phyloP scores from a whole-genome alignment of 2,888 invertebrate species.

The Volucella inanis region DNA sequence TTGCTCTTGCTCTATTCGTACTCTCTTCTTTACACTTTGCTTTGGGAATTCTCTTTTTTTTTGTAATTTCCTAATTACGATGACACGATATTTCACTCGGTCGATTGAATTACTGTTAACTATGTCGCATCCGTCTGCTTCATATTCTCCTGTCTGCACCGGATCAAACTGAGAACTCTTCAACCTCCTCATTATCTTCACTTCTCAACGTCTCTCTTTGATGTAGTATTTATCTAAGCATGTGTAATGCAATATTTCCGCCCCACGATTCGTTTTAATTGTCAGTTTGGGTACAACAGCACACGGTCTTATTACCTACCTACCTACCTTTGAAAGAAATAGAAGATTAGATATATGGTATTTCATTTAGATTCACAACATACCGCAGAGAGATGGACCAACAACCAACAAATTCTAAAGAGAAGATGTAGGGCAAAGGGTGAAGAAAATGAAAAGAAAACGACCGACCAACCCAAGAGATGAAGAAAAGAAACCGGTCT shows the following conservation, averaged over 20 bases:
- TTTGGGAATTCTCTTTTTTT: neutral
- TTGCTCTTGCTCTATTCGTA: conserved; percentile 1
- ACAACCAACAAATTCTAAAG: neutral
- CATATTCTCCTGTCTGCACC: neutral
- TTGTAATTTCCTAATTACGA: conserved; percentile 69
- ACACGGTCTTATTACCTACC: conserved; percentile 4
- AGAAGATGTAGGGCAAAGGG: conserved; percentile 17
- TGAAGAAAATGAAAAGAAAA: neutral
- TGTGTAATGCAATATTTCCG: conserved; percentile 73
- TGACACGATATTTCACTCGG: conserved; percentile 71
- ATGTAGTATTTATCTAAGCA: conserved; percentile 36
- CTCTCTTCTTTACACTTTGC: neutral
- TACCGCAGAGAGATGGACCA: conserved; percentile 15
- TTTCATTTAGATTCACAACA: conserved; percentile 22
- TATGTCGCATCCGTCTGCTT: conserved; percentile 33
- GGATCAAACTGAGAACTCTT: conserved; percentile 24
- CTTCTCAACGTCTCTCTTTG: neutral
- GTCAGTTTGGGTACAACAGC: conserved; percentile 44
- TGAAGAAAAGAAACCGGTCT: conserved; percentile 48
- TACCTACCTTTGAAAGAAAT: conserved; percentile 40
- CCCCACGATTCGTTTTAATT: conserved; percentile 70
- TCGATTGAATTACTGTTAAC: conserved; percentile 65
- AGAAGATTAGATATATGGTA: conserved; percentile 63
- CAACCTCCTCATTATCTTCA: neutral
- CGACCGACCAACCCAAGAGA: conserved; percentile 10